phyloP scores from a whole-genome alignment of 2,797 vertebrate species.

The Etheostoma nigrum region DNA sequence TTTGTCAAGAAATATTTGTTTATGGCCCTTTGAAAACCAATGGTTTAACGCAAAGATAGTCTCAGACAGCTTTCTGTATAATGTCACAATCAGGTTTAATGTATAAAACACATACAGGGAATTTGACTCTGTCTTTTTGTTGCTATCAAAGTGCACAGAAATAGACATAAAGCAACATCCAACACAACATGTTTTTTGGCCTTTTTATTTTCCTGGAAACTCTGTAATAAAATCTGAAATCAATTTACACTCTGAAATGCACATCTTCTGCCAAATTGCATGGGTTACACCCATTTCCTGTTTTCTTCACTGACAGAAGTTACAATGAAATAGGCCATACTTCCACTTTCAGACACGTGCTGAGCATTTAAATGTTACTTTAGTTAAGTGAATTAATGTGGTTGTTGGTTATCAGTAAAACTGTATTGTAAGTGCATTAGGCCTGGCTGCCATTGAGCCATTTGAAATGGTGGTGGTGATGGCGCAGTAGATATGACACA shows the following conservation, averaged over 20 bases:
- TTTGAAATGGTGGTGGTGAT: not conserved
- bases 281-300: slow-evolving; percentile 52
- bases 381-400: not conserved
- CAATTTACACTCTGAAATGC: not conserved
- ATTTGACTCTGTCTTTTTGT: no score
- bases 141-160: no score
- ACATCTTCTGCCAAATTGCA: not conserved
- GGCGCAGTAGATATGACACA: no score
- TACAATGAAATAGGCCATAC: not conserved
- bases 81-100: no score
- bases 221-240: not conserved
- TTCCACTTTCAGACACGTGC: slow-evolving; percentile 56
- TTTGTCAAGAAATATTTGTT: not conserved
- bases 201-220: slow-evolving; percentile 6
- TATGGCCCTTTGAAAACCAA: not conserved
- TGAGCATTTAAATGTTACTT: slow-evolving; percentile 2
- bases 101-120: no score
- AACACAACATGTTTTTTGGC: not conserved
- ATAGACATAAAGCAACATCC: no score
- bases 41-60: not conserved
- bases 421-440: not conserved
- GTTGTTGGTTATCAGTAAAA: not conserved
- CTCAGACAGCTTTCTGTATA: not conserved
- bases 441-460: not conserved
- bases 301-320: slow-evolving; percentile 24